Evolutionary conservation across 37 sponge, comb jelly and placozoan species (phyloP).

Genomic region (Corticium candelabrum): DNA sequence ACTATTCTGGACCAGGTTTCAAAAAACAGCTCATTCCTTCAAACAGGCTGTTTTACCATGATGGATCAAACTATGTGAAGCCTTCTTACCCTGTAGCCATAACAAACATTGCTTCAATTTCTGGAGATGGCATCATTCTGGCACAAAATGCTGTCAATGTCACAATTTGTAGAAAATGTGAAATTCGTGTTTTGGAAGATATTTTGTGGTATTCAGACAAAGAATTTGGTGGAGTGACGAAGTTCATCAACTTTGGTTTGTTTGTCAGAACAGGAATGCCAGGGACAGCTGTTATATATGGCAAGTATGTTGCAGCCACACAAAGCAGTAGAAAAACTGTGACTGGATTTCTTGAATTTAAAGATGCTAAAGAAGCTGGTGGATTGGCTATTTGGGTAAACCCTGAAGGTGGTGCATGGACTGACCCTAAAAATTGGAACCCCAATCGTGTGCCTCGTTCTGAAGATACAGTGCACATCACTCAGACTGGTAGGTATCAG

Average conservation of each 20-base stretch:
- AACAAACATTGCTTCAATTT: neutral
- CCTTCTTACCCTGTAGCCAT: neutral
- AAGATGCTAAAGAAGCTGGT: neutral
- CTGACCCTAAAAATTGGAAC: neutral
- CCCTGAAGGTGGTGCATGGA: neutral
- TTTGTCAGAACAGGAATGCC: neutral
- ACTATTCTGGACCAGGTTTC: neutral
- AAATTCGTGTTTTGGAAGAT: neutral
- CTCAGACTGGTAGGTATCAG: neutral
- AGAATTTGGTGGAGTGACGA: neutral
- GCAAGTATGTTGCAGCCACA: neutral
- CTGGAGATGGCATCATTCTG: neutral
- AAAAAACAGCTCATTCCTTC: neutral
- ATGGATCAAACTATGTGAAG: neutral
- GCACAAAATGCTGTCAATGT: neutral
- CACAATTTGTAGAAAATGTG: neutral
- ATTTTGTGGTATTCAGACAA: neutral
- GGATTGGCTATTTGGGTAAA: neutral
- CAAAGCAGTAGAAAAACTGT: neutral
- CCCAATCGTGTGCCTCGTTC: neutral
- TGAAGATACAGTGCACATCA: conserved; percentile 1
- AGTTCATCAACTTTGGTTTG: neutral
- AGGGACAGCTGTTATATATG: neutral
- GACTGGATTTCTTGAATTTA: neutral
- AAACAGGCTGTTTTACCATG: neutral